A percentile compares a stretch with the other conserved stretches of the same genome.
Conservation (phyloP, 2,888 invertebrate genomes). For the Brenthis hecate region DNA sequence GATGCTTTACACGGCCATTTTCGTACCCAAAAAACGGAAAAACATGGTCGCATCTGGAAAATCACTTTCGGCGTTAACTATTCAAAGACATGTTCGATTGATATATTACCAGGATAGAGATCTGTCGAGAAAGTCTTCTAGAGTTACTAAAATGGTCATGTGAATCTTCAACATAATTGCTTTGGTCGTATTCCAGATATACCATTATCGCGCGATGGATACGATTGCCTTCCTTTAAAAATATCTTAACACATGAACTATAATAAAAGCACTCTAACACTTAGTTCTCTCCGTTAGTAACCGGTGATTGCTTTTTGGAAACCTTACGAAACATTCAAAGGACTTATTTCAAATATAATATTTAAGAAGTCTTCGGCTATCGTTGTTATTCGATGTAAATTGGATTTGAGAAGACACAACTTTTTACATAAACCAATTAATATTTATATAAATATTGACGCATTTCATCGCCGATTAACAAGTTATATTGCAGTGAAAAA, state of each 20-base stretch:
- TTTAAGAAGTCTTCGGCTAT: slow-evolving; percentile 34
- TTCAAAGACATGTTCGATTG: too few relatives aligned
- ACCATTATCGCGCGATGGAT: too few relatives aligned
- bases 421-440: slow-evolving; percentile 9
- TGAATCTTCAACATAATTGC: too few relatives aligned
- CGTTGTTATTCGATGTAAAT: slow-evolving; percentile 40
- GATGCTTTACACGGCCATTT: neutral
- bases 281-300: slow-evolving; percentile 12
- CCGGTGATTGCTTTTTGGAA: slow-evolving; percentile 36
- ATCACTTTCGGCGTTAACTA: too few relatives aligned
- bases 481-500: neutral
- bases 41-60: neutral
- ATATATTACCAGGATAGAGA: too few relatives aligned
- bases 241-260: slow-evolving; percentile 22
- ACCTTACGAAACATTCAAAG: slow-evolving; percentile 30
- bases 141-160: too few relatives aligned
- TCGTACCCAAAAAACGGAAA: neutral
- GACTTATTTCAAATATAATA: slow-evolving; percentile 33
- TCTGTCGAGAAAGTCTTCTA: too few relatives aligned
- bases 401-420: slow-evolving; percentile 26
- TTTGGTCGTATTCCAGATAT: too few relatives aligned
- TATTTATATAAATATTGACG: too few relatives aligned
- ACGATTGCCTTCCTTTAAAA: neutral
- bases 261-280: slow-evolving; percentile 22
- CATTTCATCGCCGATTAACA: neutral